Evolutionary conservation across 2,113 vertebrate species (phyloP), one percentile per base, ranked within the genome.

Genomic region (Corapipo altera): DNA sequence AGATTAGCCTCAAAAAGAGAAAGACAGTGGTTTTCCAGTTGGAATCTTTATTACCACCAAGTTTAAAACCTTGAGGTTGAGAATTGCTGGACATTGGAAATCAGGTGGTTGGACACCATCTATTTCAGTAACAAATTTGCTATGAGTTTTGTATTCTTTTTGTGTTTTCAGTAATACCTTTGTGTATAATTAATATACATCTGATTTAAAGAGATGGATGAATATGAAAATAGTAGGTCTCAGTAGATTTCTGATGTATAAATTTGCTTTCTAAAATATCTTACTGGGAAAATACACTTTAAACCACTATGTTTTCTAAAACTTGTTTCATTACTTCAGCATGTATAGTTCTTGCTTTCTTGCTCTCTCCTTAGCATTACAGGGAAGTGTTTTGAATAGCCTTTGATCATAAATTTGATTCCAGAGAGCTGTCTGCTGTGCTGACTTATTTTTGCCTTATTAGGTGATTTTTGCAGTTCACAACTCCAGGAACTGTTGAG

Each of bases 381-480:
- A 64, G 87, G 77, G 64, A 92, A 88, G 78, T 96, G 89, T 92
- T 96, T 96, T 97, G 93, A 95, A 95, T 95, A 95, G 85, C 74
- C 92, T 96, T 96, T 96, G 92, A 96, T 96, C 95, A 95, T 95
- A 95, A 94, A 96, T 96, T 96, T 95, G 89, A 91, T 96, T 88
- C 85, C 95, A 94, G 75, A 80, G 85, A 91, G 91, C 93, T 88
- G 91, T 97, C 96, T 97, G 91, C 95, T 95, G 15, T 66, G 85
- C 94, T 94, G 96, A 95, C 95, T 96, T 95, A 93, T 95, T 97
- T 97, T 96, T 96, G 87, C 95, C 96, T 96, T 96, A 96, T 96
- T 97, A 95, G 96, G 94, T 93, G 89, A 93, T 96, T 94, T 97
- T 96, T 93, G 81, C 89, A 86, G 91, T 95, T 96, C 94, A 54